These are phyloP conservation scores for Paramormyrops hopkinsi DNA, from an alignment of 2,797 vertebrate genomes.

Conservation along the genomic window DNA sequence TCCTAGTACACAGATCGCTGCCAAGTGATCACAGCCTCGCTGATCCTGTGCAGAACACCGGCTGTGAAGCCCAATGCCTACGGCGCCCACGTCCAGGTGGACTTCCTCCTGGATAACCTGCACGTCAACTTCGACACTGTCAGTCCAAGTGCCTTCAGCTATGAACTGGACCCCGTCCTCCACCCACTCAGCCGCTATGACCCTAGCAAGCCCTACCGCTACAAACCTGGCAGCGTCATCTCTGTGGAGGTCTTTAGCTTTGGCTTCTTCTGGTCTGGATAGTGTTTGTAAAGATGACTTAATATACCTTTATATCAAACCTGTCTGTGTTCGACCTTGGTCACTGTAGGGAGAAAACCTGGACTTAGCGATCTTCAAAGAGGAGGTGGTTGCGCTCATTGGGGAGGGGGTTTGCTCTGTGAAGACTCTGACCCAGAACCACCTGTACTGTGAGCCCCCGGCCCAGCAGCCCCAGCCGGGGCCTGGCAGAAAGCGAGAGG, in stretches of 20 bases:
- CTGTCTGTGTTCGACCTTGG: background rate
- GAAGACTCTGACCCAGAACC: constrained; percentile 85
- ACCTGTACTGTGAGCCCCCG: constrained; percentile 89
- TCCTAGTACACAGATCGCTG: constrained; percentile 76
- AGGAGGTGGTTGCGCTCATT: constrained; percentile 89
- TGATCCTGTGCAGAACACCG: constrained; percentile 81
- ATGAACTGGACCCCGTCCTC: constrained; percentile 78
- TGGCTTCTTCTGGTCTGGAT: background rate
- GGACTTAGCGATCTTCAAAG: constrained; percentile 86
- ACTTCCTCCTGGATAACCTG: constrained; percentile 87
- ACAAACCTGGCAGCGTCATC: constrained; percentile 92
- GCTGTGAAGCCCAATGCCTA: constrained; percentile 66
- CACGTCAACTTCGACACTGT: constrained; percentile 77
- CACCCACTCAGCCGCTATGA: constrained; percentile 75
- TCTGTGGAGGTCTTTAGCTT: constrained; percentile 78
- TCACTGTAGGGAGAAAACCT: constrained; percentile 80
- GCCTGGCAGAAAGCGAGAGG: constrained; percentile 64
- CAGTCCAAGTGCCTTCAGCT: constrained; percentile 72
- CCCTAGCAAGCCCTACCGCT: constrained; percentile 76
- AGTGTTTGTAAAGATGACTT: background rate
- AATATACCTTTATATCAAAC: background rate
- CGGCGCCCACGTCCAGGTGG: constrained; percentile 66
- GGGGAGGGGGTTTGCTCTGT: constrained; percentile 81
- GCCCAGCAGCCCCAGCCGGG: constrained; percentile 69
- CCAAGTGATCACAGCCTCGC: constrained; percentile 72